Evolutionary conservation across 2,113 vertebrate species (phyloP), one percentile per base, ranked within the genome.

Genomic region (Macroglossus sobrinus): DNA sequence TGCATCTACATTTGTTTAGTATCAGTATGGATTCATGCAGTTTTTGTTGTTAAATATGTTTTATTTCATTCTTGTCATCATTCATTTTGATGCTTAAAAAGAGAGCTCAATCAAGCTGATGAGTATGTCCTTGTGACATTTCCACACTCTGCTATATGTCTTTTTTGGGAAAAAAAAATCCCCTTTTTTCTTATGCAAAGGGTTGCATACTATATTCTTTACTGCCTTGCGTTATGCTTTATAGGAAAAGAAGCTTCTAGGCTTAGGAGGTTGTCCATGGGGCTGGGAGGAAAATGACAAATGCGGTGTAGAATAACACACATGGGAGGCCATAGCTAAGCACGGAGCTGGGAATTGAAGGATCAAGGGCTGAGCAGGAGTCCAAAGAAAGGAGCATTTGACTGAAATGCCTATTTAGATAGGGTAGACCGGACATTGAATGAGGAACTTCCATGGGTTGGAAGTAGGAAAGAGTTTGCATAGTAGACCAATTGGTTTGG

Each of bases 11-110:
- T 89, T 84, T 95, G 14, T 64, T 91, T 84, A 66, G 45, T 92
- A 57, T 84, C 50, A 43, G 76, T 91, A 33, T 75, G 57, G 78
- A 84, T 26, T 93, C 64, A 64, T 61, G 30, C 21, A 35, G 78
- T 71, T 79, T 47, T 63, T 87, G 16, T 55, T 81, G 38, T 68
- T 80, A 80, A 91, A 69, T 69, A 61, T 89, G 61, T 89, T 84
- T 75, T 92, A 75, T 80, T 72, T 19, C 43, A 88, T 84, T 91
- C 35, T 26, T 91, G 40, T 78, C 21, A 15, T 61, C 79, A 69
- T 61, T 84, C 33, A 87, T 91, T 92, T 80, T 80, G 81, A 92
- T 55, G 28, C 43, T 97, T 43, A 91, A 63, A 74, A 63, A 30
- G 21, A 47, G 12, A 90, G 9, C 16, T 79, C 61, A 12, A 68